Evolutionary conservation across 2,888 invertebrate genomes (phyloP), one percentile per base, ranked within the genome.

Genomic region (Ecliptopera silaceata): DNA sequence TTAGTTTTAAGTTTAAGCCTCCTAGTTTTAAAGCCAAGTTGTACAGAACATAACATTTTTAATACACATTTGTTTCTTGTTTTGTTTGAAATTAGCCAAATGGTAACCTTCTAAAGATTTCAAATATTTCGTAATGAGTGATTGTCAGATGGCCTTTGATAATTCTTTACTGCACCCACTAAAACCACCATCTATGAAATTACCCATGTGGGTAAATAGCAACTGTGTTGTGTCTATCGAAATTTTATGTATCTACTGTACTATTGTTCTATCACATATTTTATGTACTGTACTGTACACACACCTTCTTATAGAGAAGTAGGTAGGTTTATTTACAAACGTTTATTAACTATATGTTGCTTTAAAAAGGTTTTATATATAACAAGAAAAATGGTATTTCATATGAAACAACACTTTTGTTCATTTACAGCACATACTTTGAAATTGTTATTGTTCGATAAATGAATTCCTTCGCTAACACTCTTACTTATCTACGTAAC

Each of bases 141-240:
- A 41, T 45, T 56, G 49, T 43, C 2, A 29, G 56, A 51, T 50
- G 56, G 56, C 56, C 56, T 51, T 56, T 56, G 56, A 51, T 56
- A 47, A 55, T 12, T 11, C 32, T 39, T 38, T 47, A 32, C 43
- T 46, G 32, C 45, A 45, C 46, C 38, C 22, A 56, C 43, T 47
- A 52, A 56, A 50, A 42, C 46, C 22, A 56, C 13, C 36, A 51
- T 17, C 31, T 47, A 51, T 51, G 46, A 46, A 56, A 51, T 56
- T 12, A 26, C 20, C 17, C 12, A 32, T 12, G 32, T 44, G 41
- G 17, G 1, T 47, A n/a, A 29, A 18, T 12, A 39, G 15, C 48
- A 48, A 48, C 39, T 18, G 15, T 39, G 22, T 47, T 47, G 47
- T 29, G 5, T 26, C 36, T n/a, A 38, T 5, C 15, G 1, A 38